Base-by-base conservation (phyloP, 2,888 invertebrate genomes). In the Hypercompe scribonia region DNA sequence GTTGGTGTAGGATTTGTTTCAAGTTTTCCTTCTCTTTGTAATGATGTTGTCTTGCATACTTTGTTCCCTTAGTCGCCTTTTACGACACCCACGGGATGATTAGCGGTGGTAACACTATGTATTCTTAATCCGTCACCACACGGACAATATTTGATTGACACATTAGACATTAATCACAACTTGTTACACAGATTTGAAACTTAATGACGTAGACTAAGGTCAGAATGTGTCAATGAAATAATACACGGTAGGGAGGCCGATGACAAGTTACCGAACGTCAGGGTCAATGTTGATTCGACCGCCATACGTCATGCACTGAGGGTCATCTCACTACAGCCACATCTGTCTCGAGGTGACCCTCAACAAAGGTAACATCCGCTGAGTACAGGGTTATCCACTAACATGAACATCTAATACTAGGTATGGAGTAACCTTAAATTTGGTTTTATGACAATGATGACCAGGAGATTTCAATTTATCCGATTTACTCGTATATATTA, bases 201-300 rank as follows among this genome's bases (percentile, higher is more conserved):
- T 61, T 31, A 15, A 15, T 61, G 31, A 61, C 18, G 15, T n/a
- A 61, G 5, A 15, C 31, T n/a, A 54, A 54, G 58, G 7, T 31
- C 58, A 61, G 15, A 61, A 61, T 15, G 0, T 31, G 10, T 61
- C 28, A 61, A 31, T 61, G 28, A 61, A 28, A 61, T 61, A 61
- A 61, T 31, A 61, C 18, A 61, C 18, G 31, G 18, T 18, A 61
- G 18, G 50, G 50, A 31, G 31, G 31, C 18, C 31, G 28, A 15
- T 61, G 31, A 61, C 61, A 31, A 58, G 31, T 61, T 61, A 61
- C 61, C 61, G 18, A 61, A 61, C 31, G 61, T 31, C 18, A 1
- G 61, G 61, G 31, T 61, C 61, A 61, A 61, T 31, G 61, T 61
- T 61, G 61, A 61, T 61, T 61, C 7, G 31, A 61, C 61, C 61